Percentiles rank a stretch among this genome's conserved stretches.
Evolutionary conservation across 2,888 invertebrate genomes (phyloP).

Genomic region (Euproctis similis): DNA sequence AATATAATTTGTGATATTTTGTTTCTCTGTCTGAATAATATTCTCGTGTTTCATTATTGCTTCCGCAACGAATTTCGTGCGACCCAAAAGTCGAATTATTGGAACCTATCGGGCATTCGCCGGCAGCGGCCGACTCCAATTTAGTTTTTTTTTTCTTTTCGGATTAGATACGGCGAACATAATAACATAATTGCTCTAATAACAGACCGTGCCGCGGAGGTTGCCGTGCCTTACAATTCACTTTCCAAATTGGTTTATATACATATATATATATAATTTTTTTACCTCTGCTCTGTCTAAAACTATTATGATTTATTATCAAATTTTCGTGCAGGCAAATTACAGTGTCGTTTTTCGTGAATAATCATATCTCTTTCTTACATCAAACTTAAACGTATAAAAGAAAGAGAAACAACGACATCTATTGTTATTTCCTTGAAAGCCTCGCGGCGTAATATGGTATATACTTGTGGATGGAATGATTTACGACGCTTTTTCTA

Average conservation of each 20-base stretch:
- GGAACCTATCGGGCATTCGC: conserved; percentile 71
- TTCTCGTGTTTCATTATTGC: conserved; percentile 74
- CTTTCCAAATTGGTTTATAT: conserved; percentile 76
- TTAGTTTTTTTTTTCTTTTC: conserved; percentile 75
- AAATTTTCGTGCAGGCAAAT: conserved; percentile 75
- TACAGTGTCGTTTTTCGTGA: conserved; percentile 61
- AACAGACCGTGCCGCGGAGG: conserved; percentile 60
- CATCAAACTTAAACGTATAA: conserved; percentile 23
- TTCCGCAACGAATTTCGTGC: conserved; percentile 76
- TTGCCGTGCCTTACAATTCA: conserved; percentile 73
- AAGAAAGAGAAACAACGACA: conserved; percentile 47
- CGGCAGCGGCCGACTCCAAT: conserved; percentile 73
- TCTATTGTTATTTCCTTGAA: conserved; percentile 56
- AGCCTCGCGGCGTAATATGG: conserved; percentile 53
- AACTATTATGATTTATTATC: conserved; percentile 76
- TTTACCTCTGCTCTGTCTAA: conserved; percentile 68
- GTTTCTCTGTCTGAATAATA: too few species aligned
- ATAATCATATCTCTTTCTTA: conserved; percentile 51
- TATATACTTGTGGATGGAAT: conserved; percentile 49
- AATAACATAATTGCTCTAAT: conserved; percentile 76
- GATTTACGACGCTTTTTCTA: conserved; percentile 64
- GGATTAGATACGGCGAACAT: conserved; percentile 75
- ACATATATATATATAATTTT: too few species aligned
- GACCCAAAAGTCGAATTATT: conserved; percentile 71
- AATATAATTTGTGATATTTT: conserved; percentile 60